Conservation (phyloP, 1,140 invertebrate species). For the Brachionus asplanchnoidis region DNA sequence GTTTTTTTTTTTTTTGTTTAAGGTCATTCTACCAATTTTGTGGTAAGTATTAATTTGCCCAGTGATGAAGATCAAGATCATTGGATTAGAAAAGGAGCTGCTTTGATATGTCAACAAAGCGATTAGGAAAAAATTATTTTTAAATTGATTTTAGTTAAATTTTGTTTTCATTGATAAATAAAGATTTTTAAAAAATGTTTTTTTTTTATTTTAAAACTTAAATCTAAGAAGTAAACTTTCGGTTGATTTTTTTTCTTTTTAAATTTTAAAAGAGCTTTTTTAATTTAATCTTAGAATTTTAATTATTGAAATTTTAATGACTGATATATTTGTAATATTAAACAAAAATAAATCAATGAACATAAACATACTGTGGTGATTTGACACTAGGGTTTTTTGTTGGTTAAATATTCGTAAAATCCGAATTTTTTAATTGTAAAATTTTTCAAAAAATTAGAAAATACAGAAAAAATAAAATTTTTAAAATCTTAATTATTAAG, state of each 20-base stretch:
- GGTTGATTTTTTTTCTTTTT: too few species aligned
- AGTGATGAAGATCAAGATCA: constrained; percentile 63
- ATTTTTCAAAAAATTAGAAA: too few species aligned
- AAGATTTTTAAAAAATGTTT: not conserved
- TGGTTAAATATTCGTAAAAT: too few species aligned
- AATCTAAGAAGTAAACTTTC: not conserved
- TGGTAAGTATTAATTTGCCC: constrained; percentile 70
- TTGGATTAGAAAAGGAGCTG: constrained; percentile 80
- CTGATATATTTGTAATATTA: too few species aligned
- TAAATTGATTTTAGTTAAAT: not conserved
- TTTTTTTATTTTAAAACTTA: not conserved
- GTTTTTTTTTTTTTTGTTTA: not conserved
- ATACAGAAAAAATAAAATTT: too few species aligned
- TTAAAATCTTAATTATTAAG: too few species aligned
- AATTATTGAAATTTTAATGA: too few species aligned
- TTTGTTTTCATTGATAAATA: constrained; percentile 27
- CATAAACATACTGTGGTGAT: too few species aligned
- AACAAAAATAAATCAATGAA: too few species aligned
- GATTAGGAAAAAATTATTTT: constrained; percentile 56
- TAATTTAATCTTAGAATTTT: not conserved
- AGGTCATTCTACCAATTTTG: constrained; percentile 80
- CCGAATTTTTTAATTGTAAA: too few species aligned
- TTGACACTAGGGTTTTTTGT: too few species aligned
- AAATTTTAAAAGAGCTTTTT: not conserved
- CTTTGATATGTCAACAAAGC: constrained; percentile 71